Base-by-base conservation (phyloP, 2,113 vertebrate genomes). In the Nanorana parkeri region DNA sequence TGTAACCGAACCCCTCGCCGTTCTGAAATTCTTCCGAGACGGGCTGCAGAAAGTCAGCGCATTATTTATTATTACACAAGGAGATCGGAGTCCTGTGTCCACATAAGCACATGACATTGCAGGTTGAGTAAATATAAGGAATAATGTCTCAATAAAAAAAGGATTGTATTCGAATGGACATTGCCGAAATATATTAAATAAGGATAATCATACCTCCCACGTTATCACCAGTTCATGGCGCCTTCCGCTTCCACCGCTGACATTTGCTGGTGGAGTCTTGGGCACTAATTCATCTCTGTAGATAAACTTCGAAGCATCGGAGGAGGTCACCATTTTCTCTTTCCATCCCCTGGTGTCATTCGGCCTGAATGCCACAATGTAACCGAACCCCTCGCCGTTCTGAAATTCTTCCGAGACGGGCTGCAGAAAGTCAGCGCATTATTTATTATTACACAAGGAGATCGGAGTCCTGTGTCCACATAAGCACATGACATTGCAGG, bases 1-100 rank as follows among this genome's bases (percentile, higher is more conserved):
- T 99, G 68, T 99, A 99, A 6, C 97, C 97, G 4, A 99, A 99
- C 64, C 97, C 96, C 88, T 98, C 96, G 13, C 97, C 97, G 13
- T 95, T 98, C 86, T 99, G 97, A 90, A 98, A 99, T 86, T 99
- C 97, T 90, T 99, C 97, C 4, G 97, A 98, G 1, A 99, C 95
- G 16, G 97, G 96, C 97, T 99, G 84, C 2, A 67, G n/a, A 58
- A 15, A 60, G 24, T 41, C 63, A 82, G 26, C 63, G 2, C 19
- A 26, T 7, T 17, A 41, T 23, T 69, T n/a, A 69, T 17, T 69
- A 52, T 24, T 1, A 13, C 1, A 7, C 47, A 69, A 16, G 0
- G 17, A 24, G 17, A 26, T 7, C 13, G 8, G 4, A 68, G 23
- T 23, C n/a, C 17, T 13, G 29, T 28, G 63, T 28, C 17, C 21